phyloP scores from a whole-genome alignment of 2,888 invertebrate species.

The Phymatocera aterrima region DNA sequence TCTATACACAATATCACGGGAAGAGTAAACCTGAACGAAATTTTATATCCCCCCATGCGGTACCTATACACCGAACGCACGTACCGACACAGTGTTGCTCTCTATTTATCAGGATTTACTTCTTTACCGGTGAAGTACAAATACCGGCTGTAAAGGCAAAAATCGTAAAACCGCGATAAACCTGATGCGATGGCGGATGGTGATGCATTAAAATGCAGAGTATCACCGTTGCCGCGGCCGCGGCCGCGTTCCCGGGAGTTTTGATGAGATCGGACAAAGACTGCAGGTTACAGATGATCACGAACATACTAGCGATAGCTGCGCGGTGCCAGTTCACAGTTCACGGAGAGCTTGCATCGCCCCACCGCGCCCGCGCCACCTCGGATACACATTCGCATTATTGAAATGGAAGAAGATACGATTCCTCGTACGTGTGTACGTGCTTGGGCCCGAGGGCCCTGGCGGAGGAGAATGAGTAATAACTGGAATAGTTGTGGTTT shows the following conservation, averaged over 20 bases:
- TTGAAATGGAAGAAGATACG: not conserved
- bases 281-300: no score
- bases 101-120: slow-evolving; percentile 8
- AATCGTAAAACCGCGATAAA: slow-evolving; percentile 31
- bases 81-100: not conserved
- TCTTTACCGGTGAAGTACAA: not conserved
- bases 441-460: no score
- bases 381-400: not conserved
- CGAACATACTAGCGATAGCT: no score
- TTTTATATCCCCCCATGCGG: not conserved
- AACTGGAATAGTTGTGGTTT: slow-evolving; percentile 64
- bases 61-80: no score
- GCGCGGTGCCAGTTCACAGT: not conserved
- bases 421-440: not conserved
- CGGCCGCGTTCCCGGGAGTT: not conserved
- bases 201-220: slow-evolving; percentile 15
- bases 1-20: not conserved
- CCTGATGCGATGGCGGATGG: not conserved
- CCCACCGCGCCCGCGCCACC: not conserved
- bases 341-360: no score
- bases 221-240: not conserved
- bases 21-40: not conserved
- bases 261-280: slow-evolving; percentile 3
- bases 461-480: slow-evolving; percentile 66
- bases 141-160: not conserved